These are phyloP conservation scores for Trachelus iudaicus DNA, from an alignment of 2,888 invertebrate genomes.

Conservation along the genomic window DNA sequence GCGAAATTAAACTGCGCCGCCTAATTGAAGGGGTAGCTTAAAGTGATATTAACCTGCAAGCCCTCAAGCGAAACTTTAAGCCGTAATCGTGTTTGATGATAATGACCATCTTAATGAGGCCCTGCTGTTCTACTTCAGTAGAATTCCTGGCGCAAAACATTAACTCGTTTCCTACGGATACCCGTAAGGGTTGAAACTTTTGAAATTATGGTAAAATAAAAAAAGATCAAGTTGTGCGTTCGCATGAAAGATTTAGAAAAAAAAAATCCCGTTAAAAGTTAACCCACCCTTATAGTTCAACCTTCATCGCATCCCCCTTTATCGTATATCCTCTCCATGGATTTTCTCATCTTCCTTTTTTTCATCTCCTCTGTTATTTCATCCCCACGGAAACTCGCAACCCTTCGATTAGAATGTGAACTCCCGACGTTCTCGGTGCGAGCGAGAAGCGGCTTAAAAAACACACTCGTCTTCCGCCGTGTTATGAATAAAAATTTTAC, in stretches of 20 bases:
- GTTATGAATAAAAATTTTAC: neutral
- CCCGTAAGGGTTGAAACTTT: neutral
- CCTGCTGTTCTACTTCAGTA: neutral
- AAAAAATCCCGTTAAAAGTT: neutral
- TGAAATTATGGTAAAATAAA: neutral
- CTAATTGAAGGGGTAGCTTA: slow-evolving; percentile 41
- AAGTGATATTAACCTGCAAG: slow-evolving; percentile 8
- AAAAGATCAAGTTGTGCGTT: neutral
- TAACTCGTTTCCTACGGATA: neutral
- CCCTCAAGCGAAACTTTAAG: slow-evolving; percentile 27
- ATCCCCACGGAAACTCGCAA: neutral
- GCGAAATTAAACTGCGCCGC: slow-evolving; percentile 37
- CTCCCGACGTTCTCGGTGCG: neutral
- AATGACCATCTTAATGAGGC: slow-evolving; percentile 12
- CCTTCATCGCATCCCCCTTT: neutral
- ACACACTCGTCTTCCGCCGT: neutral
- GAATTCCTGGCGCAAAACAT: neutral
- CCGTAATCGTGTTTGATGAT: slow-evolving; percentile 27
- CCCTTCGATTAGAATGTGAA: neutral
- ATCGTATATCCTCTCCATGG: neutral
- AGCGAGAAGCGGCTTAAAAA: neutral
- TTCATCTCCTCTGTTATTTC: neutral
- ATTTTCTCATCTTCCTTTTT: neutral
- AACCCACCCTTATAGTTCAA: neutral
- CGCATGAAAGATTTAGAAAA: neutral